A percentile compares a stretch with the other conserved stretches of the same genome.
Conservation (phyloP, 2,888 invertebrate genomes). For the Emesis furor region DNA sequence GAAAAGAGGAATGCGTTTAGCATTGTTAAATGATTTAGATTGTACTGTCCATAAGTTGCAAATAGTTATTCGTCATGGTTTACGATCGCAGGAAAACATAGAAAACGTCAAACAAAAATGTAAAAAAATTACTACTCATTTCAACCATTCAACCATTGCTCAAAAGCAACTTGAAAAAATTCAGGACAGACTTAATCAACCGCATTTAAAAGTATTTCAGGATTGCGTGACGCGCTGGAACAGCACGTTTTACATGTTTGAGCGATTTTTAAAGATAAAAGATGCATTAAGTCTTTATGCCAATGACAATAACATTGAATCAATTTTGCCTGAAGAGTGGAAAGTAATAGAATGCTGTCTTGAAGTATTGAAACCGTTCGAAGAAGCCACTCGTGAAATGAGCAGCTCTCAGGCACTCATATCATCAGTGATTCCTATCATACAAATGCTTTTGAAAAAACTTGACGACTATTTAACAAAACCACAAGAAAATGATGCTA, state of each 20-base stretch:
- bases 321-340: conserved; percentile 66
- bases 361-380: conserved; percentile 67
- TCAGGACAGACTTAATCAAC: conserved; percentile 73
- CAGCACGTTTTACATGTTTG: conserved; percentile 74
- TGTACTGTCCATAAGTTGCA: conserved; percentile 74
- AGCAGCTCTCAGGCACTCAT: conserved; percentile 72
- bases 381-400: conserved; percentile 71
- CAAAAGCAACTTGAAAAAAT: conserved; percentile 71
- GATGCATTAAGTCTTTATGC: conserved; percentile 68
- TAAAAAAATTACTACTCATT: conserved; percentile 73
- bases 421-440: conserved; percentile 70
- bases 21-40: conserved; percentile 56
- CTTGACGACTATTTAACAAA: too few relatives aligned
- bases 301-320: conserved; percentile 58
- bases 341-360: conserved; percentile 68
- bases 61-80: conserved; percentile 64
- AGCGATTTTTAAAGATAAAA: conserved; percentile 71
- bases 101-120: conserved; percentile 72
- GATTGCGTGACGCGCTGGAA: conserved; percentile 77
- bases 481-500: too few relatives aligned
- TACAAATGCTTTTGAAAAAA: too few relatives aligned
- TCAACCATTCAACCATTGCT: conserved; percentile 76
- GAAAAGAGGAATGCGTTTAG: conserved; percentile 70
- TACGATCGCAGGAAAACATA: conserved; percentile 68
- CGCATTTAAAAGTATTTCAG: conserved; percentile 70